phyloP scores from a whole-genome alignment of 2,888 invertebrate species.

The Drosophila prolongata region DNA sequence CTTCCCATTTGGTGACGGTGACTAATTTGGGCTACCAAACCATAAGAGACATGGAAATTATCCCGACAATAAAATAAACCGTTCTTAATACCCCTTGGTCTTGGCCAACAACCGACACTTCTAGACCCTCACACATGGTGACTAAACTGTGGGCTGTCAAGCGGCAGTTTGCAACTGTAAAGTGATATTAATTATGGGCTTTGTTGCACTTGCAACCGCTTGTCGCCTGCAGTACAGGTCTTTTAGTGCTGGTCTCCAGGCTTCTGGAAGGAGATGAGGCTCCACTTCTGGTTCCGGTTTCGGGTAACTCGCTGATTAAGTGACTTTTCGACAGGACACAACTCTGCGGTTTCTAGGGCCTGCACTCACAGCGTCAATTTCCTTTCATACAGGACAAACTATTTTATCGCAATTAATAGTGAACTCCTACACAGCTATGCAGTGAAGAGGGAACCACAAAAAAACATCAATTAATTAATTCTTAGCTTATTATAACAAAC shows the following conservation, averaged over 20 bases:
- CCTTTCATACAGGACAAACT: slow-evolving; percentile 7
- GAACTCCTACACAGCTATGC: too few species aligned
- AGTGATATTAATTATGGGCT: slow-evolving; percentile 70
- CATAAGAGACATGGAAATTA: slow-evolving; percentile 6
- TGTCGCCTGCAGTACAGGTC: slow-evolving; percentile 7
- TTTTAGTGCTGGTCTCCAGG: background rate
- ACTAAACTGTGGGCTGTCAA: slow-evolving; percentile 28
- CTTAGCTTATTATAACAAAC: too few species aligned
- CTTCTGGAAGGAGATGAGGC: background rate
- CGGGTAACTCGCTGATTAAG: slow-evolving; percentile 50
- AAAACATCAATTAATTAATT: too few species aligned
- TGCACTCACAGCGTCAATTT: slow-evolving; percentile 4
- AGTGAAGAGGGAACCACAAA: too few species aligned
- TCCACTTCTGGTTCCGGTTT: background rate
- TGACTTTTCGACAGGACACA: slow-evolving; percentile 53
- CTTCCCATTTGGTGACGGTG: background rate
- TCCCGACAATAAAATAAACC: slow-evolving; percentile 50
- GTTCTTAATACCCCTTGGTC: slow-evolving; percentile 41
- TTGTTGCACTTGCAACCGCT: slow-evolving; percentile 45
- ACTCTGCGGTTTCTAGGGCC: slow-evolving; percentile 32
- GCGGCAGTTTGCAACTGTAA: slow-evolving; percentile 54
- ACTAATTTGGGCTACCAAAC: slow-evolving; percentile 18
- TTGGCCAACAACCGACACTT: slow-evolving; percentile 12
- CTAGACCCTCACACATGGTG: slow-evolving; percentile 10
- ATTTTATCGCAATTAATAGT: background rate